Base-by-base conservation (phyloP, 2,888 invertebrate genomes). In the Fragum whitleyi region DNA sequence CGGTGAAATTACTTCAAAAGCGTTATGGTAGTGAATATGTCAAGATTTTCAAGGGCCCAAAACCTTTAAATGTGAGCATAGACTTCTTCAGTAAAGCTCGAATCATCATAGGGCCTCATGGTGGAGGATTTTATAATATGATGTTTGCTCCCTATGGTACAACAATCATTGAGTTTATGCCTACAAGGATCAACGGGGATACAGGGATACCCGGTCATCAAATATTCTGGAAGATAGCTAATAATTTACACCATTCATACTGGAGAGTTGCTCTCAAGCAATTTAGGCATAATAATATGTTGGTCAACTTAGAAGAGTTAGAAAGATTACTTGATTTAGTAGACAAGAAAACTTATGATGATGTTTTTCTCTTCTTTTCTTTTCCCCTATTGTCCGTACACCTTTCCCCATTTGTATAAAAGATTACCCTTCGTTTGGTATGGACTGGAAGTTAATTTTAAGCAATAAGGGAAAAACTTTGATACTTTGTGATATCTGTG, bases 121-220 rank as follows among this genome's bases (percentile, higher is more conserved):
- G 74, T 7, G 74, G 74, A 9, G 68, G 68, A 6, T 26, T 74
- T 26, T 74, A 74, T 39, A 74, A 67, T 19, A 57, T 74, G 55
- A 36, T 32, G 11, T 74, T 67, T 36, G 61, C 51, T 3, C 74
- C 74, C 7, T 28, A 9, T 14, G 55, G 36, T n/a, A 57, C 74
- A 23, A 68, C 69, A 21, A n/a, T 57, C n/a, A 68, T 74, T 23
- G 74, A 74, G 28, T 65, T 67, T 23, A 68, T 74, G 68, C 74
- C 74, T 16, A 69, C 75, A 7, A 36, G 21, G 9, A n/a, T 23
- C 1, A 57, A 69, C n/a, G 75, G 75, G 0, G 42, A 32, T 5
- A 55, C 69, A 14, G 42, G n/a, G 1, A 69, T 69, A 19, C 69
- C 69, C 9, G 39, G 69, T n/a, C 19, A 69, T 19, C 21, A 55